Percentiles rank a stretch among this genome's conserved stretches.
These are phyloP conservation scores for Therioaphis trifolii DNA, from an alignment of 2,888 invertebrate species.

Conservation along the genomic window DNA sequence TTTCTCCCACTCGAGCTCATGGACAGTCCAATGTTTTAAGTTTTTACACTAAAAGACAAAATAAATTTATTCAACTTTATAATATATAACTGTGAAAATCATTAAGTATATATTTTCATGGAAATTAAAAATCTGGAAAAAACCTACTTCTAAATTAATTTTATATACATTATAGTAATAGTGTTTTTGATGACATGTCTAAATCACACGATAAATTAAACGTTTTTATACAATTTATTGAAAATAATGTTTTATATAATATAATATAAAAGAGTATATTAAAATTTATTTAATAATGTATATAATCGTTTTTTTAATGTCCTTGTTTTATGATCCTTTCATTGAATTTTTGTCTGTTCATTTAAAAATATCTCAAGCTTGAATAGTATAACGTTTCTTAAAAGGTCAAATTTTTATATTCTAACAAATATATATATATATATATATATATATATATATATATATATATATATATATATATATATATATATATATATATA, in stretches of 20 bases:
- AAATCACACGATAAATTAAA: too few species aligned
- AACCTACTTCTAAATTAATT: background rate
- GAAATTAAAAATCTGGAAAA: background rate
- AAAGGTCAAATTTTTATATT: background rate
- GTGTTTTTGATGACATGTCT: background rate
- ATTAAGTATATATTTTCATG: background rate
- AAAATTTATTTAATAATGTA: slow-evolving; percentile 1
- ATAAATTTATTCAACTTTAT: too few species aligned
- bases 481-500: too few species aligned
- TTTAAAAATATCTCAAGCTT: slow-evolving; percentile 32
- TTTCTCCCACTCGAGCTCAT: too few species aligned
- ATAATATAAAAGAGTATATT: background rate
- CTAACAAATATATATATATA: background rate
- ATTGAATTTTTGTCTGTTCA: slow-evolving; percentile 27
- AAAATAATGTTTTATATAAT: background rate
- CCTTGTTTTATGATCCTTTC: slow-evolving; percentile 31
- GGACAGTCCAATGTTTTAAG: too few species aligned
- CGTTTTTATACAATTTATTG: too few species aligned
- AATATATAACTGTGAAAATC: too few species aligned
- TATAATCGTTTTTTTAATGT: slow-evolving; percentile 15
- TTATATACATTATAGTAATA: background rate
- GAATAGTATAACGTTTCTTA: background rate
- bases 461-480: too few species aligned
- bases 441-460: too few species aligned
- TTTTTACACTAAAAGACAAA: too few species aligned